phyloP scores from a whole-genome alignment of 2,113 vertebrate genomes.

The Empidonax alnorum region DNA sequence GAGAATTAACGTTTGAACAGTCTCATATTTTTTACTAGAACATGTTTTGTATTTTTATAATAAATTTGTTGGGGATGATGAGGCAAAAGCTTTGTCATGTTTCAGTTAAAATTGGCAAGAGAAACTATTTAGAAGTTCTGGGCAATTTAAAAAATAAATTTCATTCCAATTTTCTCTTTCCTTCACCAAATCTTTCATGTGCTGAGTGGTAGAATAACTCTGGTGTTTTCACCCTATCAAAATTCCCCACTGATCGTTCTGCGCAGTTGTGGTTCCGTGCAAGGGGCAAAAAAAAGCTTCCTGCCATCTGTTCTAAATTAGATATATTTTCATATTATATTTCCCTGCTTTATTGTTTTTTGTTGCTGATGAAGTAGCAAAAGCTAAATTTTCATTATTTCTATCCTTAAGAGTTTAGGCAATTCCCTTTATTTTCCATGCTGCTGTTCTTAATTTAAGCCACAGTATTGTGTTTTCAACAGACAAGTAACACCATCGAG shows the following conservation, averaged over 20 bases:
- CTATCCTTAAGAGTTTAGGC: background rate
- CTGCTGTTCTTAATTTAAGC: background rate
- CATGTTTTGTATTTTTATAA: background rate
- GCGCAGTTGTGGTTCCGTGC: slow-evolving; percentile 48
- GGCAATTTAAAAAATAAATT: background rate
- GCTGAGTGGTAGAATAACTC: slow-evolving; percentile 55
- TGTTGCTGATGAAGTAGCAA: slow-evolving; percentile 38
- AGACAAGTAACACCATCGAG: rapidly evolving
- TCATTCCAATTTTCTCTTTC: background rate
- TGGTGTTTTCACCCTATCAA: slow-evolving; percentile 42
- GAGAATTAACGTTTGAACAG: background rate
- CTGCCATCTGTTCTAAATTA: slow-evolving; percentile 69
- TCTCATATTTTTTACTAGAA: background rate
- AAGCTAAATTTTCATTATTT: slow-evolving; percentile 39
- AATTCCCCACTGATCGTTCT: slow-evolving; percentile 56
- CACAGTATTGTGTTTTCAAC: background rate
- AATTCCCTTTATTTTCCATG: background rate
- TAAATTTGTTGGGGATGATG: background rate
- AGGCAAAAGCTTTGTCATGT: background rate
- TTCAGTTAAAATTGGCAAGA: background rate
- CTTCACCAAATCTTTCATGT: slow-evolving; percentile 41
- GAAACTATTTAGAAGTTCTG: background rate
- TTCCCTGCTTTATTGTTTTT: slow-evolving; percentile 44
- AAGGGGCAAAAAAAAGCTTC: slow-evolving; percentile 1
- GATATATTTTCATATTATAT: slow-evolving; percentile 37